Percentiles rank a stretch among this genome's conserved stretches.
Conservation (phyloP, 2,888 invertebrate genomes). For the Phlogophora meticulosa region DNA sequence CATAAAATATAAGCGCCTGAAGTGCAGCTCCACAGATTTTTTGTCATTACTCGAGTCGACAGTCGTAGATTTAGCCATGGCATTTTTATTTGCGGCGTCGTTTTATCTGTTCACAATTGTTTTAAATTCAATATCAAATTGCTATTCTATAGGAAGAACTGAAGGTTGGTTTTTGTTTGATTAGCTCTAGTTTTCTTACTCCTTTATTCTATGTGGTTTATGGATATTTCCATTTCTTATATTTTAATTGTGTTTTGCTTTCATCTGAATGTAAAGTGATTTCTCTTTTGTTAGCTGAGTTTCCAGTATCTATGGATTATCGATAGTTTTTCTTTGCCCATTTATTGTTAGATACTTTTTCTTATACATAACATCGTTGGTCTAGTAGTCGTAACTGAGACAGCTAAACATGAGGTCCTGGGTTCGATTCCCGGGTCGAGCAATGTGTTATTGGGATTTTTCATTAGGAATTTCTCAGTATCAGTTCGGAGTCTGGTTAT, state of each 20-base stretch:
- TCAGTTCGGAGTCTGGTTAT: no score
- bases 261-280: background rate
- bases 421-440: no score
- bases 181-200: slow-evolving; percentile 32
- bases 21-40: slow-evolving; percentile 51
- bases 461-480: no score
- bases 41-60: slow-evolving; percentile 64
- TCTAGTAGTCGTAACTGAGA: no score
- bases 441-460: no score
- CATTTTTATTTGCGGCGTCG: slow-evolving; percentile 61
- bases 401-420: no score
- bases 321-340: background rate
- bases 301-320: background rate
- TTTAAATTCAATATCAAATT: slow-evolving; percentile 60
- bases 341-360: no score
- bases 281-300: background rate
- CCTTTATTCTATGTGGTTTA: slow-evolving; percentile 22
- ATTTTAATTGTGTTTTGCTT: slow-evolving; percentile 3
- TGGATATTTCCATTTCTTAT: slow-evolving; percentile 1
- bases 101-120: slow-evolving; percentile 62
- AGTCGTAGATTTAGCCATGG: slow-evolving; percentile 65
- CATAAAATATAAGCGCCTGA: slow-evolving; percentile 45
- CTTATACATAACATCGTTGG: no score
- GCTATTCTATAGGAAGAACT: slow-evolving; percentile 53
- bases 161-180: slow-evolving; percentile 66